These are phyloP conservation scores for Lamellibrachia satsuma DNA, from an alignment of 2,888 invertebrate species.

Conservation along the genomic window DNA sequence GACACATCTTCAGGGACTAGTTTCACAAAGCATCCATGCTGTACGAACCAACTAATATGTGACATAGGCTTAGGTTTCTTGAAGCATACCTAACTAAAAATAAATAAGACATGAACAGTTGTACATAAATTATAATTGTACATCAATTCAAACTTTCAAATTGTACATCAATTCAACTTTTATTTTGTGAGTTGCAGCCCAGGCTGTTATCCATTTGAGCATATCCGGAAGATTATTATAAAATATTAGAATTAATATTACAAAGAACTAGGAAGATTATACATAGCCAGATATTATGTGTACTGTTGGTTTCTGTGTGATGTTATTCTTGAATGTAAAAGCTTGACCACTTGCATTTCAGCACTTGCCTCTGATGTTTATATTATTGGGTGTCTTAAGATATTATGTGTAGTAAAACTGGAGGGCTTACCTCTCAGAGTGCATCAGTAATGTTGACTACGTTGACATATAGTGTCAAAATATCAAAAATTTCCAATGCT, in stretches of 20 bases:
- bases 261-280: neutral
- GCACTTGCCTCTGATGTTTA: neutral
- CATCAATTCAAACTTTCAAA: neutral
- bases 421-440: neutral
- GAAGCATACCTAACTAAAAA: neutral
- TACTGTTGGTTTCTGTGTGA: neutral
- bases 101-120: neutral
- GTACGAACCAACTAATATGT: neutral
- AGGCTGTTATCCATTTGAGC: neutral
- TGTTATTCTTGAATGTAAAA: neutral
- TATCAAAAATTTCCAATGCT: neutral
- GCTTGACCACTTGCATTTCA: neutral
- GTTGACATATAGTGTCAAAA: neutral
- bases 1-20: neutral
- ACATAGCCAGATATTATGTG: neutral
- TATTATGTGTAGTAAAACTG: neutral
- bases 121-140: neutral
- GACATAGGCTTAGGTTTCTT: neutral
- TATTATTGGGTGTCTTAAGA: neutral
- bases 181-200: too few species aligned
- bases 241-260: neutral
- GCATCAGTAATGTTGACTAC: neutral
- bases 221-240: neutral
- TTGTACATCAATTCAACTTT: too few species aligned
- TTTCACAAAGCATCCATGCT: neutral